Percentiles rank a stretch among this genome's conserved stretches.
These are phyloP conservation scores for Volucella inflata DNA, from an alignment of 2,888 invertebrate species.

Conservation along the genomic window DNA sequence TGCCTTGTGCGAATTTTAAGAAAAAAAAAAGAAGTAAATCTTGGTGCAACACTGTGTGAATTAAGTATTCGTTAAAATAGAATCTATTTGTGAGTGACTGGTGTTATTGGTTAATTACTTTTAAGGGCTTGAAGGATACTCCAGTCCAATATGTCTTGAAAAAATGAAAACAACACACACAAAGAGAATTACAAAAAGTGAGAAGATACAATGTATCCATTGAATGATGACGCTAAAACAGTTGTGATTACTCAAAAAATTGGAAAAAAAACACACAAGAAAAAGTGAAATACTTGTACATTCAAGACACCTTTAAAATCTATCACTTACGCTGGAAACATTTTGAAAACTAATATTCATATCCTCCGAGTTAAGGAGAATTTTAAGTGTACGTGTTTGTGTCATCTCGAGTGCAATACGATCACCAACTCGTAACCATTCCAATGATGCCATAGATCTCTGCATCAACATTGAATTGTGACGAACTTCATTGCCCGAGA, in stretches of 20 bases:
- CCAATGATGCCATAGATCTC: slow-evolving; percentile 88
- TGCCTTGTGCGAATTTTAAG: slow-evolving; percentile 21
- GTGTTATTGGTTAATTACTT: slow-evolving; percentile 66
- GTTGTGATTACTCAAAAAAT: slow-evolving; percentile 53
- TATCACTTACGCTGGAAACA: slow-evolving; percentile 88
- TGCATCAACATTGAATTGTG: slow-evolving; percentile 88
- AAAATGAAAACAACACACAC: slow-evolving; percentile 43
- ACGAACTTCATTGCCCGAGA: slow-evolving; percentile 87
- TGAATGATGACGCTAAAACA: slow-evolving; percentile 57
- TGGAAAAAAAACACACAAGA: slow-evolving; percentile 13
- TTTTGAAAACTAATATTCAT: slow-evolving; percentile 90
- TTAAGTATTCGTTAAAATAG: not conserved
- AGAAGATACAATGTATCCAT: slow-evolving; percentile 38
- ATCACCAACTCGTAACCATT: slow-evolving; percentile 92
- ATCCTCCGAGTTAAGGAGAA: slow-evolving; percentile 92
- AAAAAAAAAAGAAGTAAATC: not conserved
- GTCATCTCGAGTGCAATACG: slow-evolving; percentile 90
- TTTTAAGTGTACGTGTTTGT: slow-evolving; percentile 88
- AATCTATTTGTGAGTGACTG: slow-evolving; percentile 18
- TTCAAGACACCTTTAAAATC: not conserved
- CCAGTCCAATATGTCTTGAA: slow-evolving; percentile 71
- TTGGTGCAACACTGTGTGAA: slow-evolving; percentile 5
- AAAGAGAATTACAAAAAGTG: slow-evolving; percentile 41
- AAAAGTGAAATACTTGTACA: slow-evolving; percentile 12
- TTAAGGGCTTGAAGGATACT: slow-evolving; percentile 66